These are phyloP conservation scores for Pristionchus exspectatus DNA, from an alignment of 2,888 invertebrate species.

Conservation along the genomic window DNA sequence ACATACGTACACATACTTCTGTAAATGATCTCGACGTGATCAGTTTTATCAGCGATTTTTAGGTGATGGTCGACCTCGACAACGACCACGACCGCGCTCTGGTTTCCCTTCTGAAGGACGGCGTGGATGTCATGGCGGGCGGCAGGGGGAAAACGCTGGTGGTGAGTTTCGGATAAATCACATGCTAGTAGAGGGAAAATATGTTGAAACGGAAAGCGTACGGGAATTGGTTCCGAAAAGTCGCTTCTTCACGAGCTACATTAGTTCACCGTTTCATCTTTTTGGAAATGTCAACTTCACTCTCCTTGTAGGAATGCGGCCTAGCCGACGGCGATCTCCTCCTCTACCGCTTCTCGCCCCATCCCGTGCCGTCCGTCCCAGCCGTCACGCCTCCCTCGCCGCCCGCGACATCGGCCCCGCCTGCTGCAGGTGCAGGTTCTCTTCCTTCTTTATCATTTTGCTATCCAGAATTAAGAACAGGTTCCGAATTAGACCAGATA, in stretches of 20 bases:
- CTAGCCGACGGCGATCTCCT: neutral
- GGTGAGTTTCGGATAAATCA: neutral
- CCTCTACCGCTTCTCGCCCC: neutral
- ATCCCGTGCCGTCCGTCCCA: neutral
- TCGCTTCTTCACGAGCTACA: too few species aligned
- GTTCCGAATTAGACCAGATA: too few species aligned
- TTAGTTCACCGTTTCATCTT: neutral
- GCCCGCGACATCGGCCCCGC: neutral
- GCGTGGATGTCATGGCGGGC: neutral
- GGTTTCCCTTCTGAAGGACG: constrained; percentile 19
- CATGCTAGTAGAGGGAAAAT: too few species aligned
- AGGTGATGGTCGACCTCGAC: constrained; percentile 22
- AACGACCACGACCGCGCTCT: neutral
- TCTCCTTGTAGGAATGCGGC: neutral
- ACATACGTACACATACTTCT: too few species aligned
- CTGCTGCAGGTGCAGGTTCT: neutral
- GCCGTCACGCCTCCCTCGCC: neutral
- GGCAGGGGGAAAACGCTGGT: neutral
- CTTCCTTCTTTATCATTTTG: too few species aligned
- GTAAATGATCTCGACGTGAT: too few species aligned
- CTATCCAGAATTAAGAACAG: too few species aligned
- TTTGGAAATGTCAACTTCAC: too few species aligned
- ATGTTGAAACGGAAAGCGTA: too few species aligned
- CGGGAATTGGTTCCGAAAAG: too few species aligned
- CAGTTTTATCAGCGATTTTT: too few species aligned